Evolutionary conservation across 2,113 vertebrate genomes (phyloP).

Genomic region (Cairina moschata): DNA sequence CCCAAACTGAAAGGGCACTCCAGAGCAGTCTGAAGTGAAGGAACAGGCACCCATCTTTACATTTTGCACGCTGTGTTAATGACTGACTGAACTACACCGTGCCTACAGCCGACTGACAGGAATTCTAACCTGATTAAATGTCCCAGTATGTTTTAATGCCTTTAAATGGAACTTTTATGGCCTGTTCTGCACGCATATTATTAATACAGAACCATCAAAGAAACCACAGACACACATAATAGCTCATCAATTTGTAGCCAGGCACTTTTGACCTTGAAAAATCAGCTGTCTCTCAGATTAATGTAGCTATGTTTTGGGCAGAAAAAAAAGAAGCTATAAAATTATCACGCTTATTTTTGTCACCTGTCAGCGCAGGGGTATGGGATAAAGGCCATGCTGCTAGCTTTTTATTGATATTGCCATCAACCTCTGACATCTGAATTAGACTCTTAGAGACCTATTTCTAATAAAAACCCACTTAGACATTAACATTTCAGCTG

Average conservation of each 20-base stretch:
- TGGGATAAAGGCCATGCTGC: conserved; percentile 36
- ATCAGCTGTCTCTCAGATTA: conserved; percentile 79
- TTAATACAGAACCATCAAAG: conserved; percentile 74
- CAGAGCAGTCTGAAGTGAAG: conserved; percentile 21
- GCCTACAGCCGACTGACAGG: conserved; percentile 68
- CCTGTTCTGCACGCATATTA: conserved; percentile 71
- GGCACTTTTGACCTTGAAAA: conserved; percentile 84
- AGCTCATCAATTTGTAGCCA: conserved; percentile 81
- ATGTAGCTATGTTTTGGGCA: conserved; percentile 70
- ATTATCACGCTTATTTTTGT: conserved; percentile 76
- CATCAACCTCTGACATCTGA: conserved; percentile 69
- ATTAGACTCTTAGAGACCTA: conserved; percentile 52
- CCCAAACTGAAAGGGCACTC: conserved; percentile 44
- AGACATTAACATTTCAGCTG: conserved; percentile 43
- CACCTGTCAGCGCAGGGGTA: conserved; percentile 56
- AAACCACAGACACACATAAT: conserved; percentile 76
- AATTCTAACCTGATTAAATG: conserved; percentile 79
- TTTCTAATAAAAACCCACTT: conserved; percentile 69
- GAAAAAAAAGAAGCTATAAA: conserved; percentile 67
- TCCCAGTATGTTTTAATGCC: conserved; percentile 74
- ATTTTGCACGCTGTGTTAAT: conserved; percentile 54
- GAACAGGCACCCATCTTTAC: conserved; percentile 42
- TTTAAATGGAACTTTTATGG: conserved; percentile 83
- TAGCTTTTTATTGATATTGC: conserved; percentile 68
- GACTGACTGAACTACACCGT: conserved; percentile 56